Evolutionary conservation across 2,797 vertebrate species (phyloP).

Genomic region (Limosa lapponica): DNA sequence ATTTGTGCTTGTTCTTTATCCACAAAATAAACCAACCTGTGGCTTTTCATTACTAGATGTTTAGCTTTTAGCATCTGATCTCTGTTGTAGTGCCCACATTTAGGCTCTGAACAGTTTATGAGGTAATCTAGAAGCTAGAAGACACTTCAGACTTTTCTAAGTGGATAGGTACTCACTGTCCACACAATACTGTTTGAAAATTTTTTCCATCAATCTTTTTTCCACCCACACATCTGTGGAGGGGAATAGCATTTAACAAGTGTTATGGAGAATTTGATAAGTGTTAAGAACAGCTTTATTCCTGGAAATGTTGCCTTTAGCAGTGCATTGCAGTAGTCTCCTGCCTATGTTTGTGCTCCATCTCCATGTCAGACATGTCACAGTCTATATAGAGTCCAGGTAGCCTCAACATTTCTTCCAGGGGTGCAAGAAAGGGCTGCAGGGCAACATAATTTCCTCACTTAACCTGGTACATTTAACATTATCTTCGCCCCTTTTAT

Average conservation of each 20-base stretch:
- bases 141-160: background rate
- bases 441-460: background rate
- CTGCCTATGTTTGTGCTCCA: background rate
- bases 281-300: background rate
- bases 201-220: background rate
- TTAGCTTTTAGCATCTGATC: background rate
- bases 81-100: background rate
- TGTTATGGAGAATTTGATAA: background rate
- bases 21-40: conserved; percentile 19
- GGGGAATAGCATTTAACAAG: background rate
- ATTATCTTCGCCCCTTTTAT: background rate
- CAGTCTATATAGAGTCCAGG: background rate
- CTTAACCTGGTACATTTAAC: background rate
- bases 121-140: background rate
- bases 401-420: background rate
- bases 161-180: background rate
- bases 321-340: background rate
- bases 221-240: background rate
- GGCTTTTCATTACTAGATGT: background rate
- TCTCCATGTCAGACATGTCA: background rate
- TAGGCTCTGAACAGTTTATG: background rate
- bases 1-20: background rate
- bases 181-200: background rate
- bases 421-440: background rate
- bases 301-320: background rate